Conservation (phyloP, 2,113 vertebrate species). For the Trichechus manatus region DNA sequence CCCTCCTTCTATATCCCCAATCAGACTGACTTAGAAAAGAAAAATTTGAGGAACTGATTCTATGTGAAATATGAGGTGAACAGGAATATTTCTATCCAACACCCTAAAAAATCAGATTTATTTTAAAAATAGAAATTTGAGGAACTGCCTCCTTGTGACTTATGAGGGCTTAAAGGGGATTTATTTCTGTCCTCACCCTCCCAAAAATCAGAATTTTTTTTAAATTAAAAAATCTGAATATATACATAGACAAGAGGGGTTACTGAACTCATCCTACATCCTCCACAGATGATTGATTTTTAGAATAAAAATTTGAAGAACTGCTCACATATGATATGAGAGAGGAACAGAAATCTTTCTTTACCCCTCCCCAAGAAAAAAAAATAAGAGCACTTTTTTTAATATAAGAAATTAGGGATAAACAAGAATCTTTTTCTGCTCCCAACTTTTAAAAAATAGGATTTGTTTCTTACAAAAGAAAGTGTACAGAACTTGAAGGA, state of each 20-base stretch:
- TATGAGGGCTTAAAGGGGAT: not conserved
- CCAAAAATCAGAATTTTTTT: not conserved
- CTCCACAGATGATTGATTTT: not conserved
- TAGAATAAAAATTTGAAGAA: conserved; percentile 59
- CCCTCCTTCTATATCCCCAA: not conserved
- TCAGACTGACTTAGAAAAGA: not conserved
- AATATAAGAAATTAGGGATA: conserved; percentile 33
- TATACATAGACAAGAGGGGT: not conserved
- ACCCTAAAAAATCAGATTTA: not conserved
- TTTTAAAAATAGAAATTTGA: not conserved
- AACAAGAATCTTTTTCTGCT: not conserved
- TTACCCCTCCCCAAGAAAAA: not conserved
- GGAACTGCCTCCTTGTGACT: conserved; percentile 31
- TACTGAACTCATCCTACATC: not conserved
- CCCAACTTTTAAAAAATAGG: not conserved
- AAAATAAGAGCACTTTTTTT: not conserved
- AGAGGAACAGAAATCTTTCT: not conserved
- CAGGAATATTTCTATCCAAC: not conserved
- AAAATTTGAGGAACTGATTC: conserved; percentile 26
- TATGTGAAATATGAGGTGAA: not conserved
- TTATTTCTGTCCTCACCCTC: not conserved
- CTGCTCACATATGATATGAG: not conserved
- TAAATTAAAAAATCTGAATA: conserved; percentile 6
- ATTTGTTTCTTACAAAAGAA: not conserved
- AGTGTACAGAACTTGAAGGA: not conserved